Evolutionary conservation across 2,113 vertebrate genomes (phyloP).

Genomic region (Strigops habroptila): DNA sequence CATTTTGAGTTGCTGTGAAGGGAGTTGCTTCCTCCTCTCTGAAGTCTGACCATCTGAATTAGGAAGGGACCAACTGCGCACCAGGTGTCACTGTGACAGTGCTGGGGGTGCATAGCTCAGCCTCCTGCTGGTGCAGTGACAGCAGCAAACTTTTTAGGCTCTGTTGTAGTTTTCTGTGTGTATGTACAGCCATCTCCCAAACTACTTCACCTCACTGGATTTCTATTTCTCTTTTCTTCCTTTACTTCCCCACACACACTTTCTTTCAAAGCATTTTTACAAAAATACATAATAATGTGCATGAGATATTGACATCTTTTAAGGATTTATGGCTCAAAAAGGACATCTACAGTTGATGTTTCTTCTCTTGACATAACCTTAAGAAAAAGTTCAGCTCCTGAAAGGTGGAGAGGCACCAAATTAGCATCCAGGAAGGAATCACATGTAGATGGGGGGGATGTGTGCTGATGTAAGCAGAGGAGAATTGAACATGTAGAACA

Average conservation of each 20-base stretch:
- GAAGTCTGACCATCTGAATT: neutral
- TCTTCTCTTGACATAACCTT: neutral
- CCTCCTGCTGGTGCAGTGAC: neutral
- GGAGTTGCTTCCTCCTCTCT: neutral
- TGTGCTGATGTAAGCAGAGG: neutral
- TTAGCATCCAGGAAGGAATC: neutral
- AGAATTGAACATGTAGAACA: neutral
- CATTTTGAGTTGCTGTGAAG: neutral
- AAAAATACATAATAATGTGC: neutral
- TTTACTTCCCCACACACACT: neutral
- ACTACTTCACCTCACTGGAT: neutral
- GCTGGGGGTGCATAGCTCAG: neutral
- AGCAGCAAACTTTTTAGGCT: neutral
- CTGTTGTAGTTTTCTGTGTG: neutral
- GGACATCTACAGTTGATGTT: neutral
- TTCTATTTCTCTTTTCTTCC: neutral
- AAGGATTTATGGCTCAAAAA: neutral
- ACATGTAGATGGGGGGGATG: neutral
- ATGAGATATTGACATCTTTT: neutral
- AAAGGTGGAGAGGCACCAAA: neutral
- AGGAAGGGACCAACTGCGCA: neutral
- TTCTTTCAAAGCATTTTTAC: neutral
- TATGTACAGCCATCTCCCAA: neutral
- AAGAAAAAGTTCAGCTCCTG: neutral
- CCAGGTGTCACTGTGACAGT: neutral